Evolutionary conservation across 2,113 vertebrate species (phyloP).

Genomic region (Eonycteris spelaea): DNA sequence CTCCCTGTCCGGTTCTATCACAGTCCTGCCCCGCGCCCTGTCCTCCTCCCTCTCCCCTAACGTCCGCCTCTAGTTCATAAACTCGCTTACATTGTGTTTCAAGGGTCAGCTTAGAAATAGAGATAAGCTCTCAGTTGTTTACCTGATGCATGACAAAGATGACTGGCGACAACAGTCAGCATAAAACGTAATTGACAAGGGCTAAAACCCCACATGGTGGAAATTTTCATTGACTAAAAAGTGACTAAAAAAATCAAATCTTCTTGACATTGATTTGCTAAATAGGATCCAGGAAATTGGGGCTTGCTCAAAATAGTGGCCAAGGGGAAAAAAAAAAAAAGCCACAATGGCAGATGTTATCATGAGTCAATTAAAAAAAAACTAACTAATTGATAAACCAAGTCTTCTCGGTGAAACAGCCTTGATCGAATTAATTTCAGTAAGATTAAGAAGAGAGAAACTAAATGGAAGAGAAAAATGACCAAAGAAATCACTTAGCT

Average conservation of each 20-base stretch:
- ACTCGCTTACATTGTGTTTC: background rate
- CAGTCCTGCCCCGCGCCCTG: background rate
- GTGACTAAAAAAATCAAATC: background rate
- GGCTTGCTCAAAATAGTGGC: background rate
- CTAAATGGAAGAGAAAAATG: background rate
- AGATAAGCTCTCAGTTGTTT: background rate
- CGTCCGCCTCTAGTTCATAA: background rate
- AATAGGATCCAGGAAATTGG: background rate
- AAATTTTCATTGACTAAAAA: conserved; percentile 31
- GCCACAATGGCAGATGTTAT: background rate
- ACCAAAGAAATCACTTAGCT: conserved; percentile 29
- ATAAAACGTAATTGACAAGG: background rate
- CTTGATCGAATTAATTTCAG: background rate
- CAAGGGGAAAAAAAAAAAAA: background rate
- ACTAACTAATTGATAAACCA: background rate
- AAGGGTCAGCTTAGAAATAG: conserved; percentile 11
- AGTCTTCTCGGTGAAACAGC: background rate
- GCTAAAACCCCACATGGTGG: background rate
- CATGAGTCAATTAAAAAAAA: background rate
- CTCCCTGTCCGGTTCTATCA: background rate
- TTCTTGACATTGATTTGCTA: conserved; percentile 14
- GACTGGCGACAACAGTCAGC: background rate
- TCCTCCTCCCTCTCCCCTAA: background rate
- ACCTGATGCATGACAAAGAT: background rate
- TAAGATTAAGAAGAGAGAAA: background rate